Conservation (phyloP, 2,797 vertebrate genomes). For the Helostoma temminkii region DNA sequence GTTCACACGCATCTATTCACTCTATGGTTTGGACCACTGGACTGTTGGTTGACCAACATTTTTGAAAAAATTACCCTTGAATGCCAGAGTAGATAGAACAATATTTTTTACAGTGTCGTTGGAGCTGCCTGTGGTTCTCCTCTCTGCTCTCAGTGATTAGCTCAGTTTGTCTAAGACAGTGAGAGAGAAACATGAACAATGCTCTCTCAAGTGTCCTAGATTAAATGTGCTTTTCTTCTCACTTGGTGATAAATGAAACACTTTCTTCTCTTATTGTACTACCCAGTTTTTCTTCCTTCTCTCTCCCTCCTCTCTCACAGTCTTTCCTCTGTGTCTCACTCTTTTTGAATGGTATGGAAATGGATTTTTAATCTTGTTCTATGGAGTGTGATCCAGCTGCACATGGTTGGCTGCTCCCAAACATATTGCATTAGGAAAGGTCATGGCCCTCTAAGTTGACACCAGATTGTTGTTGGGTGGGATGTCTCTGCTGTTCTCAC, state of each 20-base stretch:
- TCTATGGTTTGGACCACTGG: neutral
- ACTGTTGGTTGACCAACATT: neutral
- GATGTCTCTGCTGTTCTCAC: slow-evolving; percentile 40
- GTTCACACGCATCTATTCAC: no score
- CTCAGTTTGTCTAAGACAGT: slow-evolving; percentile 72
- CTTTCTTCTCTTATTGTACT: slow-evolving; percentile 45
- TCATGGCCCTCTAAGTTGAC: slow-evolving; percentile 47
- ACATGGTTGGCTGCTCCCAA: slow-evolving; percentile 51
- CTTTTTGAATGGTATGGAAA: slow-evolving; percentile 44
- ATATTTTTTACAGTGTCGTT: slow-evolving; percentile 51
- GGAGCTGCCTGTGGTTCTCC: slow-evolving; percentile 16
- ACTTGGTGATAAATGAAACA: slow-evolving; percentile 69
- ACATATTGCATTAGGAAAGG: slow-evolving; percentile 58
- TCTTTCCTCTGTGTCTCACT: slow-evolving; percentile 10
- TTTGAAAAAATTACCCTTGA: neutral
- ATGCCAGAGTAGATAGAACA: neutral
- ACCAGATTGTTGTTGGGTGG: slow-evolving; percentile 24
- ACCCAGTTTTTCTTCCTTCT: slow-evolving; percentile 15
- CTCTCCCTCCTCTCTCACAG: neutral
- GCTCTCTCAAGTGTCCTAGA: slow-evolving; percentile 73
- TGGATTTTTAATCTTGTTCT: slow-evolving; percentile 69
- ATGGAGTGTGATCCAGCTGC: slow-evolving; percentile 38
- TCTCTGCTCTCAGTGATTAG: slow-evolving; percentile 64
- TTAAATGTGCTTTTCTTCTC: slow-evolving; percentile 59
- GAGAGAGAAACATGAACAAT: slow-evolving; percentile 58